Base-by-base conservation (phyloP, 2,113 vertebrate species). In the Sapajus apella region DNA sequence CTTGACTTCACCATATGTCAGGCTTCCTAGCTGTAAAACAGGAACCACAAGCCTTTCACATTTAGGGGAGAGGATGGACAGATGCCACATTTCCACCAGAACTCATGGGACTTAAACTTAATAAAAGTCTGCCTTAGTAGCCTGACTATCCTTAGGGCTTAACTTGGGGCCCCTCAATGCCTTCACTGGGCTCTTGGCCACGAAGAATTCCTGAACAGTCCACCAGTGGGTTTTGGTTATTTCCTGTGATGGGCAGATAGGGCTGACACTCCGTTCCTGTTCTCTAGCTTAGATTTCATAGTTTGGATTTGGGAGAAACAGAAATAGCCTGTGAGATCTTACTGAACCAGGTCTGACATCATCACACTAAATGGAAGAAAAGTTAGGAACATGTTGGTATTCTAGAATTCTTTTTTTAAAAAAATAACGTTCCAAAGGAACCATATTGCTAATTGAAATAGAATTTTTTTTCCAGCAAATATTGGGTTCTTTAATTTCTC, bases 221-320 rank as follows among this genome's bases (percentile, higher is more conserved):
- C 3, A 3, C 56, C 7, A 4, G 11, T 5, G 13, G 21, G 8
- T 52, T n/a, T 75, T 43, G 45, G 0, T 9, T 6, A 3, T 43
- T 64, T 35, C 21, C 7, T 17, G 0, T 11, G 37, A 40, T 37
- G 10, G 45, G 27, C 37, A 88, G 56, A 13, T 20, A 17, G 61
- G 50, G 70, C 27, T n/a, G 14, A 17, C 43, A 21, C 16, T 40
- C 8, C 43, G 27, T 40, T 70, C 72, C 8, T n/a, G 21, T 40
- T 70, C 72, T 56, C 40, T 32, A 13, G 4, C 40, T 55, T 35
- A 3, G 50, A 20, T 64, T 56, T n/a, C 52, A 21, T 7, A 3
- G 21, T 2, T 43, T 43, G 85, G 3, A 21, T 30, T 35, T 37
- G 30, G 66, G 43, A 58, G n/a, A 45, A 77, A 52, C 40, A 45